Evolutionary conservation across 2,888 invertebrate species (phyloP), one percentile per base, ranked within the genome.

Genomic region (Xanthia togata): DNA sequence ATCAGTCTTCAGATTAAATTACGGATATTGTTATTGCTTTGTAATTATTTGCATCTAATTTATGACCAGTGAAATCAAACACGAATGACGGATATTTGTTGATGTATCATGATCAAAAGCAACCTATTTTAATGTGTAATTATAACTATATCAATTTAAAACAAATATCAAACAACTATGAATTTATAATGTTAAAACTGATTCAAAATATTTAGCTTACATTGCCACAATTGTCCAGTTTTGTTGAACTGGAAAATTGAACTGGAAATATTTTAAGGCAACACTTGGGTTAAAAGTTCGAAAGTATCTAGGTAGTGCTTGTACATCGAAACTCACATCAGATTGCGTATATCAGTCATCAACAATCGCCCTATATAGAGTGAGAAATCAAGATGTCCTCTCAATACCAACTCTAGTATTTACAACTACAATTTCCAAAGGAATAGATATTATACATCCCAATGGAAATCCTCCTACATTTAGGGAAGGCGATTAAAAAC

Each of bases 1-100:
- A 70, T 50, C 59, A 72, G 70, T 85, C 70, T 2, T 53, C 65
- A 47, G 72, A 81, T 85, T 73, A 76, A 60, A 35, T 64, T 35
- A 53, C 14, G 20, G 35, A 80, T n/a, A 60, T 73, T 59, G 67
- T 44, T 62, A 63, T 8, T 44, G 17, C 47, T n/a, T 17, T 6
- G 14, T 79, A 57, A 79, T 67, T 50, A 78, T 55, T 70, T 64
- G 26, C 35, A 67, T 76, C 0, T 26, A 65, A 57, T 78, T 41
- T 64, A 50, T 57, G 26, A 26, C 9, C 12, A 20, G 26, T 68
- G 17, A 44, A 38, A 55, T 35, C 59, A 69, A 64, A 60, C 17
- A n/a, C 0, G 26, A 26, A 12, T 53, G 26, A 53, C 23, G 35
- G 20, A 0, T 26, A 53, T 69, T 23, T 69, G 38, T 69, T 70